Percentiles rank a stretch among this genome's conserved stretches.
phyloP scores from a whole-genome alignment of 2,797 vertebrate genomes.

The Champsocephalus esox region DNA sequence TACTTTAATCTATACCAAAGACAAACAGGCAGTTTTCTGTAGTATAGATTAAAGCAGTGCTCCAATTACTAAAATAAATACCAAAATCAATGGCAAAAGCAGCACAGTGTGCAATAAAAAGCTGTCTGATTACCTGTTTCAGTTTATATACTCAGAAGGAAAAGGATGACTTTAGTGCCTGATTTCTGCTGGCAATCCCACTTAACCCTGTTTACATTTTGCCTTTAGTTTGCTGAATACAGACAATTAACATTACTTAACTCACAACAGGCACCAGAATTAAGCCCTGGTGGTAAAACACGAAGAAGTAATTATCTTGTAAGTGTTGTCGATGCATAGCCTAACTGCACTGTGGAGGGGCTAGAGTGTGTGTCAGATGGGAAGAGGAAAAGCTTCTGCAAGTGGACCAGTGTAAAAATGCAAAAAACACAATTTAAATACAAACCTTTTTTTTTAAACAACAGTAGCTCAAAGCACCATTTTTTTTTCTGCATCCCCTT shows the following conservation, averaged over 20 bases:
- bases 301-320: conserved; percentile 20
- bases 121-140: background rate
- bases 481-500: background rate
- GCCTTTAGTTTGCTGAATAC: conserved; percentile 10
- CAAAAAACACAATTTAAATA: background rate
- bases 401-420: background rate
- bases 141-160: background rate
- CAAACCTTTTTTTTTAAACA: background rate
- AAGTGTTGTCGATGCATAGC: conserved; percentile 1
- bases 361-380: background rate
- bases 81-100: background rate
- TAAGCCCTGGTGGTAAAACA: conserved; percentile 22
- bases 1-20: background rate
- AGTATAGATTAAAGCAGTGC: too few species aligned
- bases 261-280: conserved; percentile 12
- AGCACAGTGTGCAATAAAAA: background rate
- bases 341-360: background rate
- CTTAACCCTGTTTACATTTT: background rate
- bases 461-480: too few species aligned
- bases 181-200: background rate
- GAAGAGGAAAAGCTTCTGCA: background rate
- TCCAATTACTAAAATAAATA: background rate
- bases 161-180: background rate
- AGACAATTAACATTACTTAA: conserved; percentile 8
- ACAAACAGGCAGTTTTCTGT: background rate